Conservation (phyloP, 2,797 vertebrate species). For the Fratercula arctica region DNA sequence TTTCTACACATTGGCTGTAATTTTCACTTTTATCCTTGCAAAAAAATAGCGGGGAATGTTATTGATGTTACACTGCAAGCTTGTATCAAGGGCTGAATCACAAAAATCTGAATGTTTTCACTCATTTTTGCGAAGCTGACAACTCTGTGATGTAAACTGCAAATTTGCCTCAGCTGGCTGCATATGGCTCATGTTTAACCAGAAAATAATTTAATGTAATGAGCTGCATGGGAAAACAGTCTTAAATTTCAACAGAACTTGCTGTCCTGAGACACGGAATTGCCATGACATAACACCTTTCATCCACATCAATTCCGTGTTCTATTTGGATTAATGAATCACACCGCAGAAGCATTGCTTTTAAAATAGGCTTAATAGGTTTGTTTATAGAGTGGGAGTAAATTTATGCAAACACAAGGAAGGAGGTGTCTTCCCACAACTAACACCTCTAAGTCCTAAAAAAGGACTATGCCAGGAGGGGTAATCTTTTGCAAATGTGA, state of each 20-base stretch:
- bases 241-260: not conserved
- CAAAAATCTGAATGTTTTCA: slow-evolving; percentile 10
- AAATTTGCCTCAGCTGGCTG: not conserved
- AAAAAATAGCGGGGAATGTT: not conserved
- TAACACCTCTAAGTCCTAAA: not conserved
- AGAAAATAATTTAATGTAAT: not conserved
- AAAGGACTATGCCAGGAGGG: not conserved
- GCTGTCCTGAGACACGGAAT: not conserved
- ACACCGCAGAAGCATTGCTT: not conserved
- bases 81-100: slow-evolving; percentile 20
- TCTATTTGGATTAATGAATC: not conserved
- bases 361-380: not conserved
- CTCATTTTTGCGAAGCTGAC: slow-evolving; percentile 38
- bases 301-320: not conserved
- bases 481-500: not conserved
- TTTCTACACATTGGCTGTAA: not conserved
- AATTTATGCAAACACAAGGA: not conserved
- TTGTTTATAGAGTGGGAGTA: not conserved
- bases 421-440: not conserved
- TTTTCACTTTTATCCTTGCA: not conserved
- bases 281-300: not conserved
- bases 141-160: slow-evolving; percentile 22
- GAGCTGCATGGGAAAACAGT: not conserved
- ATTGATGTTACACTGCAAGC: not conserved
- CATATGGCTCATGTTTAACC: slow-evolving; percentile 21